A percentile compares a stretch with the other conserved stretches of the same genome.
Evolutionary conservation across 2,797 vertebrate genomes (phyloP).

Genomic region (Podarcis lilfordi): DNA sequence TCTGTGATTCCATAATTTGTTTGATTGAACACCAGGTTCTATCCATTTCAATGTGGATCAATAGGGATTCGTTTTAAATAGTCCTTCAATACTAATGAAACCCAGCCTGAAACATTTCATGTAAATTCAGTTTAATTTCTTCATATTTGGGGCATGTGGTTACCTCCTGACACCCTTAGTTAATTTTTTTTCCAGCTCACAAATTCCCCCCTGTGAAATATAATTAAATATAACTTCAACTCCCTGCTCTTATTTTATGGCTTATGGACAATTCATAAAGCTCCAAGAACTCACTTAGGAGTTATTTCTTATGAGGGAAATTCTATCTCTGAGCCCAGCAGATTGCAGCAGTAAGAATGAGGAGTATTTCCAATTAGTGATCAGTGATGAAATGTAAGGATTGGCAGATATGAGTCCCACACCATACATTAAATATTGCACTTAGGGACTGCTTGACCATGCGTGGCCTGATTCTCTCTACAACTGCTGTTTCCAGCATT

Average conservation of each 20-base stretch:
- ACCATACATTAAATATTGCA: not conserved
- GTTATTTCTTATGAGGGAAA: constrained; percentile 39
- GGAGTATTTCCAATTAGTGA: constrained; percentile 14
- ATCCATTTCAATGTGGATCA: constrained; percentile 17
- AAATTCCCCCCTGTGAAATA: constrained; percentile 40
- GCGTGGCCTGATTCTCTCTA: not conserved
- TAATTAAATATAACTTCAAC: constrained; percentile 36
- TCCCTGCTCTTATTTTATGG: constrained; percentile 32
- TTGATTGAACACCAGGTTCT: constrained; percentile 2
- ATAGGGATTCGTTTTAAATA: constrained; percentile 5
- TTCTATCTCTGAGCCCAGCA: constrained; percentile 32
- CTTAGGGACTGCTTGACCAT: not conserved
- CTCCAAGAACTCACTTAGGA: constrained; percentile 48
- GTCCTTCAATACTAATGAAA: constrained; percentile 7
- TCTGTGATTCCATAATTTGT: not conserved
- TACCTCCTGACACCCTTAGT: constrained; percentile 28
- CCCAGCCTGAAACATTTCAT: not conserved
- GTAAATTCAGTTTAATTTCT: constrained; percentile 35
- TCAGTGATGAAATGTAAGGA: not conserved
- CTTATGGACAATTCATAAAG: constrained; percentile 44
- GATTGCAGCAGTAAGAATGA: not conserved
- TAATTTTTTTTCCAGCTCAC: constrained; percentile 22
- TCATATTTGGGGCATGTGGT: constrained; percentile 24
- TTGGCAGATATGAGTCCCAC: not conserved
- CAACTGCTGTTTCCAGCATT: not conserved